These are phyloP conservation scores for Conger conger DNA, from an alignment of 2,113 vertebrate species.

Conservation along the genomic window DNA sequence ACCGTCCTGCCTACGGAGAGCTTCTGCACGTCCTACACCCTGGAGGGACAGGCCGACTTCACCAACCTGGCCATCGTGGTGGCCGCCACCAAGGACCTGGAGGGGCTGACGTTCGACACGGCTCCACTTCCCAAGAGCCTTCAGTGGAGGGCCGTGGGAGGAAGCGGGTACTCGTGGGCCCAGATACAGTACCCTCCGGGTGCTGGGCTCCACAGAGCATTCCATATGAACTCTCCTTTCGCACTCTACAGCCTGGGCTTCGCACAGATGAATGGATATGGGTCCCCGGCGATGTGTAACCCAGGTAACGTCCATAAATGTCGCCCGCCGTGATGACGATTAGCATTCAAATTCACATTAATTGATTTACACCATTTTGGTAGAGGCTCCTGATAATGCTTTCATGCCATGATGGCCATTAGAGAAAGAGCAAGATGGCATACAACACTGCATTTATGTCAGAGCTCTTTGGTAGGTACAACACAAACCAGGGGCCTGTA, in stretches of 20 bases:
- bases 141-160: constrained; percentile 48
- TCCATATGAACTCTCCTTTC: constrained; percentile 36
- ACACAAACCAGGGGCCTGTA: no score
- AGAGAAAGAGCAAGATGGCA: no score
- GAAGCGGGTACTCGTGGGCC: constrained; percentile 55
- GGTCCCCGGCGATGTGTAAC: constrained; percentile 46
- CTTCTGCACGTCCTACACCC: constrained; percentile 54
- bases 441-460: no score
- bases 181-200: constrained; percentile 41
- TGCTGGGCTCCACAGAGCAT: not conserved
- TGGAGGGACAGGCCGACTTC: constrained; percentile 35
- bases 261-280: constrained; percentile 37
- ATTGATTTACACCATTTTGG: not conserved
- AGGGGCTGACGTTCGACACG: constrained; percentile 42
- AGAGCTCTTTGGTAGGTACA: no score
- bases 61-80: constrained; percentile 48
- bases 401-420: not conserved
- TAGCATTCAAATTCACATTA: not conserved
- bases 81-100: constrained; percentile 9
- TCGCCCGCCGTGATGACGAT: not conserved
- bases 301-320: constrained; percentile 12
- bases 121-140: not conserved
- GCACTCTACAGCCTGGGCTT: constrained; percentile 53
- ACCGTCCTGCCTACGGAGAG: constrained; percentile 45
- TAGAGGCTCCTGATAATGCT: not conserved